These are phyloP conservation scores for Pteropus rufus DNA, from an alignment of 2,797 vertebrate genomes.

Conservation along the genomic window DNA sequence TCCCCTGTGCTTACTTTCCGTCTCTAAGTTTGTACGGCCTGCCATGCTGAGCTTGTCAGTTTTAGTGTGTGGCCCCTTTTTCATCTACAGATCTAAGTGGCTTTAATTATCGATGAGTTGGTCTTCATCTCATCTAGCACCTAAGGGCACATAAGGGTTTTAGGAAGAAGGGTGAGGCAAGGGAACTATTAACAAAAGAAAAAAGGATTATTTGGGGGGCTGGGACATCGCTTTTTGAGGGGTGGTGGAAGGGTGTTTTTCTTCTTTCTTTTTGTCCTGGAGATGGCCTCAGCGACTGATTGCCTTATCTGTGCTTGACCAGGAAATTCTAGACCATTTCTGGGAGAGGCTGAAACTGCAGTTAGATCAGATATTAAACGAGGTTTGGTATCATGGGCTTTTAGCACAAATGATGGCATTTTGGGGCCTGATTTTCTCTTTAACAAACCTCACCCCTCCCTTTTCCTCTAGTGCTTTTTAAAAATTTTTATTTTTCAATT, in stretches of 20 bases:
- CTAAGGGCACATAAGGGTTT: background rate
- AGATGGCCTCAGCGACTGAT: no score
- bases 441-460: background rate
- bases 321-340: background rate
- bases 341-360: background rate
- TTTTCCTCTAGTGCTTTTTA: no score
- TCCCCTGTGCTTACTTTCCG: no score
- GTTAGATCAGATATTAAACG: background rate
- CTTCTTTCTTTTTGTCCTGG: background rate
- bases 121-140: no score
- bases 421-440: background rate
- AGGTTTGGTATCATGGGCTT: background rate
- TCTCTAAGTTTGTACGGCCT: no score
- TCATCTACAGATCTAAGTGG: no score
- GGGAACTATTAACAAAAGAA: background rate
- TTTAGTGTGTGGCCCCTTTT: no score
- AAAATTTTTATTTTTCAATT: no score
- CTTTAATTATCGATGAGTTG: no score
- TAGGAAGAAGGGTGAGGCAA: background rate
- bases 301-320: background rate
- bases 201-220: background rate
- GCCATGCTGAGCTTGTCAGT: no score
- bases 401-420: background rate
- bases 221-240: background rate
- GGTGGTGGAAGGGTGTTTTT: background rate